Conservation (phyloP, 2,797 vertebrate species). For the Danio choprae region DNA sequence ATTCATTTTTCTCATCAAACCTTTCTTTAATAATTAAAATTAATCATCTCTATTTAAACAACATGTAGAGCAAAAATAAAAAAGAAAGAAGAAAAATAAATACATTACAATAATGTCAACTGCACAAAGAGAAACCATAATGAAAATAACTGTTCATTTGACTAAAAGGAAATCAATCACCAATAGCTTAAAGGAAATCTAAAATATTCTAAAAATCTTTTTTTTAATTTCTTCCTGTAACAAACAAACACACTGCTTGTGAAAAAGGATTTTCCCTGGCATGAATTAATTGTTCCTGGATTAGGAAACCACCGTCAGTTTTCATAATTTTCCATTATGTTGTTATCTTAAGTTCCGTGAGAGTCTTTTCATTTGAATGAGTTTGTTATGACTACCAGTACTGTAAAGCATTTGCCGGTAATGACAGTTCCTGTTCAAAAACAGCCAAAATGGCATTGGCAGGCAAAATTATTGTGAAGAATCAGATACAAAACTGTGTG, state of each 20-base stretch:
- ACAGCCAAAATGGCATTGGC: neutral
- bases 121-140: neutral
- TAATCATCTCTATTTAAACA: neutral
- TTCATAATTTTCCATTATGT: no score
- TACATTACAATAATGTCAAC: neutral
- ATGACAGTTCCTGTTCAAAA: constrained; percentile 3
- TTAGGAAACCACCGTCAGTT: neutral
- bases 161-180: neutral
- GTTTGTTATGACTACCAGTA: neutral
- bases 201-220: neutral
- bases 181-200: neutral
- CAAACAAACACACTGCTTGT: neutral
- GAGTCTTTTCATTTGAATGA: neutral
- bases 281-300: neutral
- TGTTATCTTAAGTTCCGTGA: neutral
- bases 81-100: neutral
- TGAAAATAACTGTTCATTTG: no score
- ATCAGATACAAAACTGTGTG: neutral
- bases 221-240: neutral
- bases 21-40: neutral
- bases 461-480: neutral
- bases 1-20: neutral
- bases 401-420: neutral
- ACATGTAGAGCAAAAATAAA: neutral
- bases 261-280: neutral